phyloP scores from a whole-genome alignment of 2,888 invertebrate genomes.

The Parelbella ahira region DNA sequence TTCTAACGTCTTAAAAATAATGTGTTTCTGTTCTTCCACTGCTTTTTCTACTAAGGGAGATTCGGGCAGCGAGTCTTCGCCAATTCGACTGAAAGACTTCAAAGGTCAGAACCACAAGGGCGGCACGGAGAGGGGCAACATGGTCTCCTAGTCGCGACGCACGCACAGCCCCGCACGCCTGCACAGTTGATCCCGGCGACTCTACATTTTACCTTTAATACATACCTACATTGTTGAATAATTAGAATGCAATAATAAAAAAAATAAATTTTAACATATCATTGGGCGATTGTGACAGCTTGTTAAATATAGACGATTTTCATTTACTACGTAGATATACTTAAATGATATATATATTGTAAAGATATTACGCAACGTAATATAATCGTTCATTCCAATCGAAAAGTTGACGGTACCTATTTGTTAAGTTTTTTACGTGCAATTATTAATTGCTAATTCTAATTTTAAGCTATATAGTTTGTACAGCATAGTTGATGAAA shows the following conservation, averaged over 20 bases:
- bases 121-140: conserved; percentile 58
- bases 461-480: conserved; percentile 79
- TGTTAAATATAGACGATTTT: conserved; percentile 72
- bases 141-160: conserved; percentile 54
- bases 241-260: conserved; percentile 71
- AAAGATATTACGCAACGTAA: conserved; percentile 73
- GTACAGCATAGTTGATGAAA: conserved; percentile 79
- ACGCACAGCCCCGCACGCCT: conserved; percentile 29
- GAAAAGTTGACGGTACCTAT: conserved; percentile 78
- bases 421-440: conserved; percentile 82
- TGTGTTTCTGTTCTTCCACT: too few relatives aligned
- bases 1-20: too few relatives aligned
- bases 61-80: conserved; percentile 84
- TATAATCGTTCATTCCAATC: conserved; percentile 80
- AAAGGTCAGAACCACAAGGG: conserved; percentile 70
- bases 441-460: conserved; percentile 81
- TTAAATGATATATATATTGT: conserved; percentile 49
- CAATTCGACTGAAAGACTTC: conserved; percentile 76
- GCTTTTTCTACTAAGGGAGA: conserved; percentile 81
- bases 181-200: conserved; percentile 10
- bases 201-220: conserved; percentile 29
- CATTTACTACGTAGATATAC: conserved; percentile 63
- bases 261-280: conserved; percentile 79
- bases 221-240: conserved; percentile 39
- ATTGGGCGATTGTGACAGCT: conserved; percentile 82